Conservation (phyloP, 2,888 invertebrate genomes). For the Chesias legatella region DNA sequence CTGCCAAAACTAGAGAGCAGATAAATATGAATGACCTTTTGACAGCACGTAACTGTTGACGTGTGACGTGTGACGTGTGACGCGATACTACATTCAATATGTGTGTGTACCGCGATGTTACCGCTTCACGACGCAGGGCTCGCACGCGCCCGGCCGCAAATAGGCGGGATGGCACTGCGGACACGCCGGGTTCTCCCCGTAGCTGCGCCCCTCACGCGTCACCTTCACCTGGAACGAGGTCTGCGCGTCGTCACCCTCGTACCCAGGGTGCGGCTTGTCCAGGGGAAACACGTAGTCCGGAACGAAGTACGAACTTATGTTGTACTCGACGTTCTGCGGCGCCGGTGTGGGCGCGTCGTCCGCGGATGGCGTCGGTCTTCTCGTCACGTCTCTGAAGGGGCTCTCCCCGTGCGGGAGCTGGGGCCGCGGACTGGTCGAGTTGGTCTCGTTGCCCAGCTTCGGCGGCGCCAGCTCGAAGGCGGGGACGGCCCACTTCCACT, state of each 20-base stretch:
- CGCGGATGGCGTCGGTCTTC: constrained; percentile 47
- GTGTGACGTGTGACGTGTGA: no score
- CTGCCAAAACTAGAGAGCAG: no score
- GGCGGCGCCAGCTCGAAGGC: constrained; percentile 81
- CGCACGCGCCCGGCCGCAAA: constrained; percentile 81
- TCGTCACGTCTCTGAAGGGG: constrained; percentile 56
- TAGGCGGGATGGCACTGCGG: constrained; percentile 84
- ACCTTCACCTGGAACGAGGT: constrained; percentile 82
- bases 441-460: constrained; percentile 60
- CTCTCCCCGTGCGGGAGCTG: constrained; percentile 45
- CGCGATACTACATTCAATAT: constrained; percentile 12
- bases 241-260: constrained; percentile 74
- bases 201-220: constrained; percentile 66
- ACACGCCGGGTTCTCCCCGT: constrained; percentile 81
- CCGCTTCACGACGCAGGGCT: constrained; percentile 82
- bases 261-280: constrained; percentile 81
- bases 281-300: constrained; percentile 82
- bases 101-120: constrained; percentile 37
- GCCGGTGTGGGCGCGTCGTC: constrained; percentile 39
- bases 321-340: constrained; percentile 70
- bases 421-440: constrained; percentile 37
- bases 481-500: constrained; percentile 84
- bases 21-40: background rate
- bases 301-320: constrained; percentile 81
- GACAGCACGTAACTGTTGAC: constrained; percentile 7